Evolutionary conservation across 1,140 invertebrate genomes (phyloP).

Genomic region (Ceratosolen solmsi): DNA sequence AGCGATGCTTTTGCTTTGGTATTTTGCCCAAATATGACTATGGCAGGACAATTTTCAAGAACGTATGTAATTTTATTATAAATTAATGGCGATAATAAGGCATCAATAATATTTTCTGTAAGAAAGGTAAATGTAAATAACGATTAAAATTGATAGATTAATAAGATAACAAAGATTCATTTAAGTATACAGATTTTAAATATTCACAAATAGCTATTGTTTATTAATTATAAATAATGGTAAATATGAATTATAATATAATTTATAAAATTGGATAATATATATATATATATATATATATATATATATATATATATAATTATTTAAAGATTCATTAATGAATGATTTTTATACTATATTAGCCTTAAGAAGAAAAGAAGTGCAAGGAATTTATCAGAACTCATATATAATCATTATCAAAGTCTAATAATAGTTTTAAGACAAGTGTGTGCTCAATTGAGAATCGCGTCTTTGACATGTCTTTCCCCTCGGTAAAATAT

Average conservation of each 20-base stretch:
- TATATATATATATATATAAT: too few species aligned
- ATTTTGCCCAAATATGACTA: constrained; percentile 82
- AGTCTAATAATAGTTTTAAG: constrained; percentile 51
- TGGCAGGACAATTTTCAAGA: constrained; percentile 73
- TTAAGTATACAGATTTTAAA: too few species aligned
- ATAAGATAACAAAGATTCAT: too few species aligned
- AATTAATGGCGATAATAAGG: constrained; percentile 72
- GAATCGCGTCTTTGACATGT: constrained; percentile 36
- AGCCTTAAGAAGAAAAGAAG: constrained; percentile 32
- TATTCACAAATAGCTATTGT: too few species aligned
- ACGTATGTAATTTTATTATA: constrained; percentile 73
- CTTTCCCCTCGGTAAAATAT: constrained; percentile 45
- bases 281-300: too few species aligned
- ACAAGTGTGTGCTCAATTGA: constrained; percentile 49
- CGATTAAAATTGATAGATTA: too few species aligned
- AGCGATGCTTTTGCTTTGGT: constrained; percentile 80
- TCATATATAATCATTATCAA: constrained; percentile 53
- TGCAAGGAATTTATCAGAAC: constrained; percentile 47
- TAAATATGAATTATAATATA: too few species aligned
- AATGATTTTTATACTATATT: constrained; percentile 30
- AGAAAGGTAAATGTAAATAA: constrained; percentile 53
- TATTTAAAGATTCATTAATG: too few species aligned
- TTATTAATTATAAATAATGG: too few species aligned
- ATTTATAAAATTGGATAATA: too few species aligned
- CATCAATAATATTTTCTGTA: constrained; percentile 72